Conservation (phyloP, 1,140 invertebrate species). For the Oedothorax gibbosus region DNA sequence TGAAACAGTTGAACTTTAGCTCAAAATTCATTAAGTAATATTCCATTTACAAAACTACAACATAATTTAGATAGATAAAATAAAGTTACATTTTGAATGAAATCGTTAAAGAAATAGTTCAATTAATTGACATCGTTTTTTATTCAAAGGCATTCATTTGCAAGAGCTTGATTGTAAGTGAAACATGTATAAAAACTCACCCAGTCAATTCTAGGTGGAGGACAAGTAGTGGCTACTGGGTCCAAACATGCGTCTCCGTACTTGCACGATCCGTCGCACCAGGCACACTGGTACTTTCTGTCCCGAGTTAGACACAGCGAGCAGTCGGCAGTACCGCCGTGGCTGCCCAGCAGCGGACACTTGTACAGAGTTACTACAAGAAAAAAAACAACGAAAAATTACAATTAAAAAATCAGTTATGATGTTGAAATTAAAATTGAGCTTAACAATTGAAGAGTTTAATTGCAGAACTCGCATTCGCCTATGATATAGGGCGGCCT, state of each 20-base stretch:
- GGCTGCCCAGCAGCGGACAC: slow-evolving; percentile 91
- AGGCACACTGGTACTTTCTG: slow-evolving; percentile 87
- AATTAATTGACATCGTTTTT: not conserved
- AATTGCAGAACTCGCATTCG: too few relatives aligned
- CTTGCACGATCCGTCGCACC: slow-evolving; percentile 89
- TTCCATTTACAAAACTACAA: too few relatives aligned
- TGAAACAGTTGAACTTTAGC: too few relatives aligned
- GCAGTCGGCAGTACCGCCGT: slow-evolving; percentile 91
- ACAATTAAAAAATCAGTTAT: not conserved
- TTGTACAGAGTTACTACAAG: slow-evolving; percentile 86
- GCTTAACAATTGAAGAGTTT: not conserved
- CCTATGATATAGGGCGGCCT: too few relatives aligned
- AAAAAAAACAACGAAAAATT: not conserved
- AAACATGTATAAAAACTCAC: slow-evolving; percentile 68
- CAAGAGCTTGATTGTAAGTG: not conserved
- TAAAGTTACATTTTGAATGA: too few relatives aligned
- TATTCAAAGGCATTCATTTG: not conserved
- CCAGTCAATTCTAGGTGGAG: slow-evolving; percentile 93
- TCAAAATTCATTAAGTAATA: too few relatives aligned
- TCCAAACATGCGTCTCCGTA: slow-evolving; percentile 83
- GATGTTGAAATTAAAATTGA: not conserved
- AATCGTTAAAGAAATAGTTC: too few relatives aligned
- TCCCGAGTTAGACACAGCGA: slow-evolving; percentile 88
- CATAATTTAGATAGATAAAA: too few relatives aligned
- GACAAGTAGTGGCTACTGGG: slow-evolving; percentile 78